These are phyloP conservation scores for Lagopus leucura DNA, from an alignment of 2,113 vertebrate genomes.

Conservation along the genomic window DNA sequence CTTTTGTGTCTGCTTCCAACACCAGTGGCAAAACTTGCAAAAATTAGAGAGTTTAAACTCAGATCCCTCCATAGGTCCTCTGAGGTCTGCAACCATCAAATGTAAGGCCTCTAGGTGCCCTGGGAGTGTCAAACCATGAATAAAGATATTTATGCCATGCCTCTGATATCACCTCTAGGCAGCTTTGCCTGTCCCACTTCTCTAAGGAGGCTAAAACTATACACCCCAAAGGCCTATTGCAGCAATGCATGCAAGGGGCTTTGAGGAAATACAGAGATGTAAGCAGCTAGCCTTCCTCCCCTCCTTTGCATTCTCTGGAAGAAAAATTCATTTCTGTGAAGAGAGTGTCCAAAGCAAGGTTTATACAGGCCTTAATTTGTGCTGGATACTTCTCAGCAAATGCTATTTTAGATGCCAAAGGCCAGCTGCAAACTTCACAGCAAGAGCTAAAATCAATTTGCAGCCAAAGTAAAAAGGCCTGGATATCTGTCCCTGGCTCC, in stretches of 20 bases:
- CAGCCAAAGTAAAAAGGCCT: slow-evolving; percentile 40
- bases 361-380: not conserved
- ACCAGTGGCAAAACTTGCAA: not conserved
- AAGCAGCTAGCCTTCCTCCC: not conserved
- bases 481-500: not conserved
- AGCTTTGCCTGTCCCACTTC: not conserved
- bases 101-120: not conserved
- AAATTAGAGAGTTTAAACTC: not conserved
- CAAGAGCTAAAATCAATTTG: slow-evolving; percentile 53
- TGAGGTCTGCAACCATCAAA: not conserved
- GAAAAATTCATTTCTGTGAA: not conserved
- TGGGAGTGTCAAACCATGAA: not conserved
- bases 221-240: not conserved
- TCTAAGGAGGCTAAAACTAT: not conserved
- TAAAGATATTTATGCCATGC: not conserved
- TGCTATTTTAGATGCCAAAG: slow-evolving; percentile 21
- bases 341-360: not conserved
- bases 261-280: not conserved
- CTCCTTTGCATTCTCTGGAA: not conserved
- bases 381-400: not conserved
- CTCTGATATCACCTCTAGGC: not conserved
- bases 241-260: not conserved
- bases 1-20: not conserved
- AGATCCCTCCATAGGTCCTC: not conserved
- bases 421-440: slow-evolving; percentile 29